Evolutionary conservation across 2,797 vertebrate species (phyloP), one percentile per base, ranked within the genome.

Genomic region (Loriculus beryllinus): DNA sequence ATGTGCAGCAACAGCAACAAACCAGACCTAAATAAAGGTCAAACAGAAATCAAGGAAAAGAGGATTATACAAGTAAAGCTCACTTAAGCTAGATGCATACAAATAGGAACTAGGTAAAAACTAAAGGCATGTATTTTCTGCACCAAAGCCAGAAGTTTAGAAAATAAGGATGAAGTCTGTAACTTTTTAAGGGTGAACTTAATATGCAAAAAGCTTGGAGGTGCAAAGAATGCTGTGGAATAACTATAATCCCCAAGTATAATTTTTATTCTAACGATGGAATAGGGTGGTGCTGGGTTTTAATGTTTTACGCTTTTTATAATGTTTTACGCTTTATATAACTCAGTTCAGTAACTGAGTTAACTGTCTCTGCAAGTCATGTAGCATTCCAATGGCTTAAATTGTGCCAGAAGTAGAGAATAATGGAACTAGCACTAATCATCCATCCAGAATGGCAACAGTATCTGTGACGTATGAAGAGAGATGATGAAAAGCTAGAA

Each of bases 401-500:
- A 74, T 94, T 0, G 0, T 76, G 86, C 78, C 71, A 77, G 52
- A 84, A 88, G 64, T 22, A 76, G 51, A 88, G 51, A 43, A 74
- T 85, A 85, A 84, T 49, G 71, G 78, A 89, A 26, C 68, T 64
- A 28, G 67, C 82, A 43, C 56, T 93, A 42, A 92, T 93, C 43
- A 49, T 71, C 67, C 8, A 5, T 69, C 63, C 76, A 87, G 75
- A 94, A 96, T 74, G 64, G 89, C 91, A 94, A 12, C 67, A 90
- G 78, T 72, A 74, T 88, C 91, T 94, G 49, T 96, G 93, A 87
- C 3, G 4, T 96, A 87, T 82, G 90, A 85, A 85, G 64, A n/a
- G 81, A 95, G 75, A 77, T 77, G 91, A 84, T 93, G 86, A 85
- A 82, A 93, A 93, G 86, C 91, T 85, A 35, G 57, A 80, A 85